phyloP scores from a whole-genome alignment of 2,113 vertebrate genomes.

The Corvus moneduloides region DNA sequence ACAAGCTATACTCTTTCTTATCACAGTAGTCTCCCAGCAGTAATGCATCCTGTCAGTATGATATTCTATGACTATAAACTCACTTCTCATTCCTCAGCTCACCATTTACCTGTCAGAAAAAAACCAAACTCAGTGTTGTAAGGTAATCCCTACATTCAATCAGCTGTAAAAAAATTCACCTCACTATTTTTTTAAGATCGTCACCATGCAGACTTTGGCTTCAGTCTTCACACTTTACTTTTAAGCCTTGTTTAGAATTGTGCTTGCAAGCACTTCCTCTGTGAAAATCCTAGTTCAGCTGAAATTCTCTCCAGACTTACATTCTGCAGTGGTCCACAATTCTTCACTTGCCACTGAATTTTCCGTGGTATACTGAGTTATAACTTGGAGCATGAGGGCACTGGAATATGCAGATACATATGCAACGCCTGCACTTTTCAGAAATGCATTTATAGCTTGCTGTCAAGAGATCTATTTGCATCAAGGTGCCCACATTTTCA shows the following conservation, averaged over 20 bases:
- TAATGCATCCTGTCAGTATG: neutral
- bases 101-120: neutral
- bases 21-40: neutral
- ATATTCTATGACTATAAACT: neutral
- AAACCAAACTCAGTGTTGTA: neutral
- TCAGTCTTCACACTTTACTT: neutral
- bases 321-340: neutral
- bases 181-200: neutral
- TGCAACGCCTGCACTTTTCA: neutral
- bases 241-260: neutral
- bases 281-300: neutral
- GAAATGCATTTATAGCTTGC: neutral
- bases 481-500: neutral
- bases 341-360: neutral
- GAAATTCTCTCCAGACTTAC: neutral
- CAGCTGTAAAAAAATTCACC: neutral
- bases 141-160: neutral
- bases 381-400: neutral
- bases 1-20: neutral
- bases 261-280: neutral
- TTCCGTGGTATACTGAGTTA: neutral
- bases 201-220: neutral
- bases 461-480: neutral
- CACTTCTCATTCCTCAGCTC: neutral
- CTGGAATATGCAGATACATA: neutral